Conservation (phyloP, 2,888 invertebrate genomes). For the Drosophila paramelanica region DNA sequence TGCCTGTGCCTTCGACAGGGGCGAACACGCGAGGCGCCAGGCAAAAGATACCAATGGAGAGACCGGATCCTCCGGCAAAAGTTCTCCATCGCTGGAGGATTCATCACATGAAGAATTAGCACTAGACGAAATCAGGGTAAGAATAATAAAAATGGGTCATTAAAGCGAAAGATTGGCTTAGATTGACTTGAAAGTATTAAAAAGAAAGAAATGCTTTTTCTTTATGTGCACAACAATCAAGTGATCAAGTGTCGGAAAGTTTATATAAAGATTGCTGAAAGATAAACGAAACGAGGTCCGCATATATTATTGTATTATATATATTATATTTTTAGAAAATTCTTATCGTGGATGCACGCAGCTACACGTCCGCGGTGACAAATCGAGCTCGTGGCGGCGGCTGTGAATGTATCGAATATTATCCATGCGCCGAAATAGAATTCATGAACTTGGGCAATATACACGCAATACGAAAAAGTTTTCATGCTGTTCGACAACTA, state of each 20-base stretch:
- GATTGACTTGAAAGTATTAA: too few species aligned
- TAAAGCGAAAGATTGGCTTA: too few species aligned
- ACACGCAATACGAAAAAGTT: conserved; percentile 96
- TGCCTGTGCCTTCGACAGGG: conserved; percentile 91
- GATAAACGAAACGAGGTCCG: background rate
- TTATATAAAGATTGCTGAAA: background rate
- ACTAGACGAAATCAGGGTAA: conserved; percentile 81
- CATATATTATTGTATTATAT: background rate
- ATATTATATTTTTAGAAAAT: conserved; percentile 87
- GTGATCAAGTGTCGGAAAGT: background rate
- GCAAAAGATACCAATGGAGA: conserved; percentile 56
- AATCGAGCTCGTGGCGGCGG: conserved; percentile 99
- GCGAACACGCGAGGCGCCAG: conserved; percentile 81
- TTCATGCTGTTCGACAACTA: conserved; percentile 92
- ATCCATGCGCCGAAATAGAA: conserved; percentile 96
- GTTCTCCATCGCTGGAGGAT: conserved; percentile 83
- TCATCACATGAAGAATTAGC: conserved; percentile 84
- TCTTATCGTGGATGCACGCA: conserved; percentile 97
- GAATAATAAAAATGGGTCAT: too few species aligned
- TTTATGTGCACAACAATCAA: too few species aligned
- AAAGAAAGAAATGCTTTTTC: too few species aligned
- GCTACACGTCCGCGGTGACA: conserved; percentile 97
- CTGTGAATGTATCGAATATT: conserved; percentile 98
- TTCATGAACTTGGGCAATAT: conserved; percentile 99
- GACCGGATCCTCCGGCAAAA: conserved; percentile 78